Conservation (phyloP, 2,797 vertebrate genomes). For the Epinephelus malabaricus region DNA sequence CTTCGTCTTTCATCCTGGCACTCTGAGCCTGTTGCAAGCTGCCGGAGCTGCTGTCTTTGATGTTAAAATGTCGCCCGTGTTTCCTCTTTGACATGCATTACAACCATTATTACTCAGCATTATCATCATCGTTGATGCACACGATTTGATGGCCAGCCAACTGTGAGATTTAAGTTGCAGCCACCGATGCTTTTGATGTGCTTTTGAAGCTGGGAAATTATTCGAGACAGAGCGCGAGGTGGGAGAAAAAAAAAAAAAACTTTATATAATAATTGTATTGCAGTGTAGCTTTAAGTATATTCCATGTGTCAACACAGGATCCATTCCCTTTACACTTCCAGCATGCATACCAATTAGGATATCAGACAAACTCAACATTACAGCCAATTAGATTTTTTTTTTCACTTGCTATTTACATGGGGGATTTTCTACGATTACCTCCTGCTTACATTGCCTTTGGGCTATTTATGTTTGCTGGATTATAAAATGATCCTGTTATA, state of each 20-base stretch:
- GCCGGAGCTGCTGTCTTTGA: conserved; percentile 53
- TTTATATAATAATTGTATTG: conserved; percentile 42
- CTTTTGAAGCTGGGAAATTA: conserved; percentile 44
- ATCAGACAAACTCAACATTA: conserved; percentile 50
- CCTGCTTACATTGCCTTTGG: conserved; percentile 53
- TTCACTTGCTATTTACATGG: conserved; percentile 47
- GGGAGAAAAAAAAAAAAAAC: conserved; percentile 17
- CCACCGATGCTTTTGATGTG: conserved; percentile 42
- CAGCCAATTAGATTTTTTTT: conserved; percentile 39
- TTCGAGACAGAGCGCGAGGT: not conserved
- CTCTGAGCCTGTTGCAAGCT: conserved; percentile 36
- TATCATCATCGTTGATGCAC: conserved; percentile 48
- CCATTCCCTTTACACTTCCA: conserved; percentile 42
- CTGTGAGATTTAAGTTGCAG: conserved; percentile 51
- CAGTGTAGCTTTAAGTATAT: conserved; percentile 35
- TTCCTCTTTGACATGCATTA: conserved; percentile 51
- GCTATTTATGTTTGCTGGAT: conserved; percentile 59
- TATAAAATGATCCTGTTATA: conserved; percentile 53
- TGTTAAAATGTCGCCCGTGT: conserved; percentile 44
- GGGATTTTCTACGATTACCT: conserved; percentile 57
- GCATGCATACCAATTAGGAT: conserved; percentile 49
- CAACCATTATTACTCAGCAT: conserved; percentile 50
- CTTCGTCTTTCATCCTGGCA: conserved; percentile 43
- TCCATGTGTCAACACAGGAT: conserved; percentile 51
- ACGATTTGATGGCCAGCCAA: conserved; percentile 56